A percentile compares a stretch with the other conserved stretches of the same genome.
Evolutionary conservation across 2,888 invertebrate genomes (phyloP).

Genomic region (Cheilosia urbana): DNA sequence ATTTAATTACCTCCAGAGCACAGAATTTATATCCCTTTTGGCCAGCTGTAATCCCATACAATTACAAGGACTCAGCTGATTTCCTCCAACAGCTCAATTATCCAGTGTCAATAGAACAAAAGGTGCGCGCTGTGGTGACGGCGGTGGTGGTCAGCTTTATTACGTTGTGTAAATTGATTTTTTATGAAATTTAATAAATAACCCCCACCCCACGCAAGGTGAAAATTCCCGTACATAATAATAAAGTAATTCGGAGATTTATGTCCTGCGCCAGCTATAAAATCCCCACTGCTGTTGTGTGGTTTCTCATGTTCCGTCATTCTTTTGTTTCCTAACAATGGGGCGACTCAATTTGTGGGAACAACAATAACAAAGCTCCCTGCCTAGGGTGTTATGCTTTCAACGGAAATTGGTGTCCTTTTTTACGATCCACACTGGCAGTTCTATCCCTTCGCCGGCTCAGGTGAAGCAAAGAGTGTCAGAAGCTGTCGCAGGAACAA

Average conservation of each 20-base stretch:
- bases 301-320: conserved; percentile 20
- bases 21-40: conserved; percentile 32
- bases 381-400: conserved; percentile 33
- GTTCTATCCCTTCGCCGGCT: background rate
- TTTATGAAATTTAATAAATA: conserved; percentile 41
- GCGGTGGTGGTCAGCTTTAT: conserved; percentile 3
- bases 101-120: conserved; percentile 58
- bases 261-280: conserved; percentile 40
- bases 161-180: conserved; percentile 46
- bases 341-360: conserved; percentile 29
- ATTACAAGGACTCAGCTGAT: conserved; percentile 62
- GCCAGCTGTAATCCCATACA: conserved; percentile 52
- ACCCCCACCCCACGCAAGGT: conserved; percentile 1
- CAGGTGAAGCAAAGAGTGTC: conserved; percentile 43
- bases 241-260: conserved; percentile 58
- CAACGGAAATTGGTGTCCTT: conserved; percentile 41
- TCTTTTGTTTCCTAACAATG: conserved; percentile 44
- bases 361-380: conserved; percentile 41
- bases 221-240: conserved; percentile 25
- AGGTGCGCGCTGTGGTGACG: background rate
- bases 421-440: conserved; percentile 20
- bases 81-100: conserved; percentile 69
- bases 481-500: conserved; percentile 50
- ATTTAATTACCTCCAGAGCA: conserved; percentile 55
- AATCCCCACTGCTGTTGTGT: conserved; percentile 16